Evolutionary conservation across 2,888 invertebrate species (phyloP), one percentile per base, ranked within the genome.

Genomic region (Pilophorus perplexus): DNA sequence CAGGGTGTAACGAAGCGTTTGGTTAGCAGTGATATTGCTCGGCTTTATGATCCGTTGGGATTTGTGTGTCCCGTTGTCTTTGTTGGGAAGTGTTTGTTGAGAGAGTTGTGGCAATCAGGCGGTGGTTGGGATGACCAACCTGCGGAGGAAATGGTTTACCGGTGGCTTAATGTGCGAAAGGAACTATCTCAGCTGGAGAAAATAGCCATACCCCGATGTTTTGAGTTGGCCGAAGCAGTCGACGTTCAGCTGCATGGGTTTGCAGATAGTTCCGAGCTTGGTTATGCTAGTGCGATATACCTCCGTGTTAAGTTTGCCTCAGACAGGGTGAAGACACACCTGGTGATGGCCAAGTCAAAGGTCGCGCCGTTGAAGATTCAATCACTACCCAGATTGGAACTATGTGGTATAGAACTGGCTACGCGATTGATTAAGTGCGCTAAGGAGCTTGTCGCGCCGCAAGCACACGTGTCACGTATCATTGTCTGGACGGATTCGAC

Each of bases 11-110:
- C 72, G 1, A 73, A 74, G 67, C 66, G 73, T 8, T 65, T 50
- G 16, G 66, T 74, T 5, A 52, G 73, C 10, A 72, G 72, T 1
- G 70, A 70, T 5, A 71, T 73, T 0, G 67, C 74, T 8, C 70
- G 69, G 44, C 60, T 73, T 3, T 74, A 72, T 52, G 74, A 74
- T 57, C 74, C 73, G 1, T 50, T 73, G 0, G 73, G 73, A 0
- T 68, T 71, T 12, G 33, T 74, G 8, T 48, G 57, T 2, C 73
- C 73, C 1, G 67, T 72, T 14, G 28, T 71, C 3, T 50, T 73
- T 5, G 60, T 73, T 59, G 73, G 73, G 54, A 8, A 68, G 8
- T n/a, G n/a, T n/a, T n/a, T n/a, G n/a, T n/a, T n/a, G n/a, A n/a
- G n/a, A n/a, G n/a, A n/a, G n/a, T 23, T 73, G 1, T 74, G 73